Percentiles rank a stretch among this genome's conserved stretches.
Conservation (phyloP, 1,140 invertebrate species). For the Drosophila nannoptera region DNA sequence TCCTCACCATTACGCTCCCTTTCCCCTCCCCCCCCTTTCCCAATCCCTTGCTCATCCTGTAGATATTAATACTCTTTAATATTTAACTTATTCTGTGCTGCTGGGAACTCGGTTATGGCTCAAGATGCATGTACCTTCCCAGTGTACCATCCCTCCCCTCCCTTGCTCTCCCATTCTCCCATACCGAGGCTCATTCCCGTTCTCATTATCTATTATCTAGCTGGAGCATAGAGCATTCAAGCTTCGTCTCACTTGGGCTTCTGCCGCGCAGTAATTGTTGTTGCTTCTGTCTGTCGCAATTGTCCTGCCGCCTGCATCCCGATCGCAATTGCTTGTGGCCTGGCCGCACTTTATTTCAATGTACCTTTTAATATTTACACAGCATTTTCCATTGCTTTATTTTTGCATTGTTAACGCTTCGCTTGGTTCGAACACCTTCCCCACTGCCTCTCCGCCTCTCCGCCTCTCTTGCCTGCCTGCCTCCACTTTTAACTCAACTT, state of each 20-base stretch:
- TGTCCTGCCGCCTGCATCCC: background rate
- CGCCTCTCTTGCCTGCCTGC: constrained; percentile 6
- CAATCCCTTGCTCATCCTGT: background rate
- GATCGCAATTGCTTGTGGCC: background rate
- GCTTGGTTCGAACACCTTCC: constrained; percentile 45
- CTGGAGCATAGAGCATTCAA: background rate
- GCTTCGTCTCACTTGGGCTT: constrained; percentile 6
- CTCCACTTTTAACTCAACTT: constrained; percentile 39
- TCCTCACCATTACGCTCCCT: too few relatives aligned
- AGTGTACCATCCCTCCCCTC: background rate
- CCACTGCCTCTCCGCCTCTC: background rate
- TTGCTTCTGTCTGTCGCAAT: constrained; percentile 15
- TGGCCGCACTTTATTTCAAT: constrained; percentile 29
- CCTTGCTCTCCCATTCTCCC: background rate
- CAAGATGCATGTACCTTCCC: background rate
- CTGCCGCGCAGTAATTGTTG: constrained; percentile 42
- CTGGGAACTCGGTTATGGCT: background rate
- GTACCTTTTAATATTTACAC: constrained; percentile 59
- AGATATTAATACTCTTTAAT: constrained; percentile 34
- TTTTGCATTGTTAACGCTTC: constrained; percentile 63
- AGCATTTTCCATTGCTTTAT: constrained; percentile 45
- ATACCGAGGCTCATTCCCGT: too few relatives aligned
- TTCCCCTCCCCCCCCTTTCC: background rate
- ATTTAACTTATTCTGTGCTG: background rate
- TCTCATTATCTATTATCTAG: background rate